Percentiles rank a stretch among this genome's conserved stretches.
Evolutionary conservation across 2,888 invertebrate species (phyloP).

Genomic region (Poecilus cupreus): DNA sequence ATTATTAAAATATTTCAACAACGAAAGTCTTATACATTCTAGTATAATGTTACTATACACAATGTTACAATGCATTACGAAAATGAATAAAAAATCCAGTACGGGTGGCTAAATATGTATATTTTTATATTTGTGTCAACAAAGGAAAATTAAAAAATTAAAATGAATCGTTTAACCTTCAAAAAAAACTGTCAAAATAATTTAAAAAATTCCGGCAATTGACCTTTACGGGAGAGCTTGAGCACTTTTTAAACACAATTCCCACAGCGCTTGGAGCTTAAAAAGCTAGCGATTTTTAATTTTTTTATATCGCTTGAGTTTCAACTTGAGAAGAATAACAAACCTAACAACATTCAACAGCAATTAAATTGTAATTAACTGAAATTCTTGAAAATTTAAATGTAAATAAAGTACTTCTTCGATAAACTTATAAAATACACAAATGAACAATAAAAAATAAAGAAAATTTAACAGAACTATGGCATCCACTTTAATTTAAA

Average conservation of each 20-base stretch:
- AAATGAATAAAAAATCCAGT: no score
- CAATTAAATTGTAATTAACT: slow-evolving; percentile 3
- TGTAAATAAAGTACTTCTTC: no score
- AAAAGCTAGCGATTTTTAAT: slow-evolving; percentile 44
- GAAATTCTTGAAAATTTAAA: background rate
- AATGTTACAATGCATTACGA: no score
- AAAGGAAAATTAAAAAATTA: background rate
- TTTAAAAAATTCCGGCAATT: slow-evolving; percentile 45
- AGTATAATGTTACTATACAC: no score
- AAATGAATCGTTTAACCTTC: background rate
- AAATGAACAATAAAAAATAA: no score
- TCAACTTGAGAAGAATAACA: background rate
- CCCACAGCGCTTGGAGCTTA: slow-evolving; percentile 63
- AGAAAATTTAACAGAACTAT: no score
- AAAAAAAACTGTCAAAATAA: slow-evolving; percentile 37
- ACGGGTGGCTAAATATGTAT: no score
- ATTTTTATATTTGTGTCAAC: no score
- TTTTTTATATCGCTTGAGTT: slow-evolving; percentile 23
- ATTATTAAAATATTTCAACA: no score
- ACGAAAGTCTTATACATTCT: no score
- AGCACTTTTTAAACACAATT: slow-evolving; percentile 67
- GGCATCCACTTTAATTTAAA: no score
- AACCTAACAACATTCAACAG: background rate
- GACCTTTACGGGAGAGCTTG: slow-evolving; percentile 35
- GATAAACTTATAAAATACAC: no score